A percentile compares a stretch with the other conserved stretches of the same genome.
Evolutionary conservation across 2,113 vertebrate genomes (phyloP).

Genomic region (Sclerurus mexicanus): DNA sequence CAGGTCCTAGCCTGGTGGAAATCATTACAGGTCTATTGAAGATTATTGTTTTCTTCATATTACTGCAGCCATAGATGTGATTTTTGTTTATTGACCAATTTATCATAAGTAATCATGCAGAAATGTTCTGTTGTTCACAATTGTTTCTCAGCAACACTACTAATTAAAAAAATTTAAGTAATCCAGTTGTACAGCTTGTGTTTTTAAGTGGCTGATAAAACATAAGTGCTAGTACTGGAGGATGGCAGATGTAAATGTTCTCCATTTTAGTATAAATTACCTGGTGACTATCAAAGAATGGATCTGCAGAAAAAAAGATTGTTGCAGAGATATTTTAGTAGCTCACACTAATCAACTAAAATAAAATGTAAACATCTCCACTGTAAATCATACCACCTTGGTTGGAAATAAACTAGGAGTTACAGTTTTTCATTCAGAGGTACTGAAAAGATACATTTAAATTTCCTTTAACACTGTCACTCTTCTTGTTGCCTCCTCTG

Average conservation of each 20-base stretch:
- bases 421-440: background rate
- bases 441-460: background rate
- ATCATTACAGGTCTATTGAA: background rate
- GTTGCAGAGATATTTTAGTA: background rate
- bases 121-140: background rate
- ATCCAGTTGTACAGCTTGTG: background rate
- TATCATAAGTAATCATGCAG: background rate
- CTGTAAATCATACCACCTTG: background rate
- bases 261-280: background rate
- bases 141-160: background rate
- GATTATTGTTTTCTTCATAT: background rate
- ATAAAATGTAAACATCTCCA: background rate
- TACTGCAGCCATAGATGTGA: background rate
- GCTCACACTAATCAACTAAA: background rate
- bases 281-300: background rate
- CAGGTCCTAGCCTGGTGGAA: background rate
- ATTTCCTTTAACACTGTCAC: background rate
- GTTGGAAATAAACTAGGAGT: background rate
- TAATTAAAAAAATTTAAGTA: background rate
- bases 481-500: background rate
- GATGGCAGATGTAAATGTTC: background rate
- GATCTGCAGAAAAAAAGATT: conserved; percentile 22
- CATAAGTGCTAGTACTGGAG: background rate
- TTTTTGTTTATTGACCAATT: background rate
- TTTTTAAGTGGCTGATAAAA: conserved; percentile 2